Evolutionary conservation across 2,888 invertebrate genomes (phyloP), one percentile per base, ranked within the genome.

Genomic region (Drosophila antonietae): DNA sequence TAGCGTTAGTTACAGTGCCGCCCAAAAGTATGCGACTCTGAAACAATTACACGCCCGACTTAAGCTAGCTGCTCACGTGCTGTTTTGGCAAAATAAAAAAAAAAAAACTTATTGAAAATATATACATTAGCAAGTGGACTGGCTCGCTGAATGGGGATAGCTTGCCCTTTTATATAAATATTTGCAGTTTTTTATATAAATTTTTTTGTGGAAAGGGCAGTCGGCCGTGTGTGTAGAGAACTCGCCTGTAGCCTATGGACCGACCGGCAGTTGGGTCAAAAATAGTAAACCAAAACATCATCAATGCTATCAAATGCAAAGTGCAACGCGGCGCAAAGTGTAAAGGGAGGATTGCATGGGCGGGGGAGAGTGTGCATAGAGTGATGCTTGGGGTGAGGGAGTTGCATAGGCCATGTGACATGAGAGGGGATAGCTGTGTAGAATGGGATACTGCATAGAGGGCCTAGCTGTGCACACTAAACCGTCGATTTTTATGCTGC

Each of bases 1-100:
- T 63, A 88, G 60, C 70, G 85, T 89, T 88, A 76, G 90, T 85
- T 85, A 88, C 90, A 89, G 71, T 78, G 68, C 49, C 57, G 28
- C 43, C 78, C 66, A 28, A 77, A 81, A 64, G 67, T 78, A 65
- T 57, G 73, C 61, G 44, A 72, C 58, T 49, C 28, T 65, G 68
- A 65, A 81, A 78, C 78, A 78, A 77, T 78, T 78, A 81, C 73
- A 72, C 67, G 73, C 72, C 61, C 77, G 57, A 47, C 58, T 63
- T 62, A 75, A 69, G 60, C 70, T 52, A 35, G 47, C 47, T 59
- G 53, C 59, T 35, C 62, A 57, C 52, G 63, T 43, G 65, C 68
- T 89, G 85, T 73, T 76, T 83, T 46, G 63, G 18, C 47, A 65
- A 81, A 81, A 66, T 41, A 68, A 41, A 67, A 71, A 64, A 68